These are phyloP conservation scores for Ptychadena robeensis DNA, from an alignment of 2,797 vertebrate species.

Conservation along the genomic window DNA sequence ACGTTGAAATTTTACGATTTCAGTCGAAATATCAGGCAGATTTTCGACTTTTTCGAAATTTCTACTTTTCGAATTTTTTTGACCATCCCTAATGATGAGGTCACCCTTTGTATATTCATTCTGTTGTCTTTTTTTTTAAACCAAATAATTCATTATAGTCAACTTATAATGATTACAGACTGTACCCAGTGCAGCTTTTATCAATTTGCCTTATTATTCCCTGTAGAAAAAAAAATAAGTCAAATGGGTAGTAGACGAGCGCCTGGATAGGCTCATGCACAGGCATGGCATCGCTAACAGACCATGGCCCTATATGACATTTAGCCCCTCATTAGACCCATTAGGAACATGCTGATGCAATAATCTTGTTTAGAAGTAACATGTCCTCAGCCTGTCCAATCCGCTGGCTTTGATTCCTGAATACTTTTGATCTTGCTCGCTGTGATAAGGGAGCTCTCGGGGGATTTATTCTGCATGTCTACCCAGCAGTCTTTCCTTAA, in stretches of 20 bases:
- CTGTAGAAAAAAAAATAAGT: neutral
- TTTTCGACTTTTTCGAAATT: no score
- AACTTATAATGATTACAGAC: neutral
- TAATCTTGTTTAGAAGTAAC: conserved; percentile 25
- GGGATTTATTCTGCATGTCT: conserved; percentile 35
- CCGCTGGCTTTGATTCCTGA: conserved; percentile 33
- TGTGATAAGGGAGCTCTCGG: conserved; percentile 43
- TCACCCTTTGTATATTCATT: no score
- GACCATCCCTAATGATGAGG: no score
- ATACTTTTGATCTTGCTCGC: conserved; percentile 42
- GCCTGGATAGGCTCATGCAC: neutral
- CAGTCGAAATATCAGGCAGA: no score
- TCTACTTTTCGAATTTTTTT: no score
- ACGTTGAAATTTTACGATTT: no score
- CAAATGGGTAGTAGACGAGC: neutral
- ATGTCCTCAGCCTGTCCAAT: conserved; percentile 22
- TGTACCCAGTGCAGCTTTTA: no score
- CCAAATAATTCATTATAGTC: no score
- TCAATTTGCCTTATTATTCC: neutral
- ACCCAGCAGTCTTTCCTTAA: conserved; percentile 40
- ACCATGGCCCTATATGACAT: neutral
- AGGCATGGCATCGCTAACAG: neutral
- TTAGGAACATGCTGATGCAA: neutral
- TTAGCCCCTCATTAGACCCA: conserved; percentile 20
- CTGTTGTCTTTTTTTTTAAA: no score